Conservation (phyloP, 2,113 vertebrate genomes). For the Hydropotes inermis region DNA sequence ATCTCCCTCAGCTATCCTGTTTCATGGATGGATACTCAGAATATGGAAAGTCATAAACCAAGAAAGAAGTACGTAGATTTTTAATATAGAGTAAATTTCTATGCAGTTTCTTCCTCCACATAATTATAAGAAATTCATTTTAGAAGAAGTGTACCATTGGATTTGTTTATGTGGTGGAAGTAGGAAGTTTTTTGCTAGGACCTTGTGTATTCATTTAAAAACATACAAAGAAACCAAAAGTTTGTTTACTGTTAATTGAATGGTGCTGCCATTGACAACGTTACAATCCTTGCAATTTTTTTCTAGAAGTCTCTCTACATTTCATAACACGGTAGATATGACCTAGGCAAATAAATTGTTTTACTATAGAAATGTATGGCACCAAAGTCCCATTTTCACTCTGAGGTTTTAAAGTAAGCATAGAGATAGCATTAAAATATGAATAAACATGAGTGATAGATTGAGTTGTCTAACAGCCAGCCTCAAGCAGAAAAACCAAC, state of each 20-base stretch:
- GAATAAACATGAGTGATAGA: conserved; percentile 70
- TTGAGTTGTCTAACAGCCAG: conserved; percentile 54
- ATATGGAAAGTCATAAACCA: background rate
- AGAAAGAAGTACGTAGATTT: background rate
- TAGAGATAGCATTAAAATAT: conserved; percentile 42
- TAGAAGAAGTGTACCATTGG: background rate
- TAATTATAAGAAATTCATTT: background rate
- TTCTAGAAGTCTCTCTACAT: conserved; percentile 18
- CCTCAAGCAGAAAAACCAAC: conserved; percentile 63
- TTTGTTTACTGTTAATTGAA: background rate
- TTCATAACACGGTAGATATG: background rate
- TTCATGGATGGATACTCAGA: background rate
- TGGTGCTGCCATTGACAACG: background rate
- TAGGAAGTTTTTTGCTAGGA: background rate
- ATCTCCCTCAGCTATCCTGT: background rate
- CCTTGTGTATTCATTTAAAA: background rate
- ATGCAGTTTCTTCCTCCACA: background rate
- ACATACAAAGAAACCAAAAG: background rate
- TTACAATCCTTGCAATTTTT: background rate
- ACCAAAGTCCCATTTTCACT: conserved; percentile 42
- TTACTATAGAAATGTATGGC: conserved; percentile 24
- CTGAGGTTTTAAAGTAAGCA: conserved; percentile 23
- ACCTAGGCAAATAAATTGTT: conserved; percentile 9
- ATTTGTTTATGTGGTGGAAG: background rate
- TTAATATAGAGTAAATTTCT: background rate